A percentile compares a stretch with the other conserved stretches of the same genome.
Evolutionary conservation across 1,140 invertebrate species (phyloP).

Genomic region (Cydia strobilella): DNA sequence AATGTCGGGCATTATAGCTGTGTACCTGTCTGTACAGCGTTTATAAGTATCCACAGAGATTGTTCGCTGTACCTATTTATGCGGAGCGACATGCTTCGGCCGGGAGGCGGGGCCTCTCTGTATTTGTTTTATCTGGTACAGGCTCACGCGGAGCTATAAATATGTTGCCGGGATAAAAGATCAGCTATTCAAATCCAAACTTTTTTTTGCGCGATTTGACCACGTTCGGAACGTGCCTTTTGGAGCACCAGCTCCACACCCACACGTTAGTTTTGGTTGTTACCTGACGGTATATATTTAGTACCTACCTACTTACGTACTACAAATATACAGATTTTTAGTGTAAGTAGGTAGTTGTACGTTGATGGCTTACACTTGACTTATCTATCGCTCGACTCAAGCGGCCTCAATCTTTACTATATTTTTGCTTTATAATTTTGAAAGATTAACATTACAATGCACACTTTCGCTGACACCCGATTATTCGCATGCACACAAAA

Average conservation of each 20-base stretch:
- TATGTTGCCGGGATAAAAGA: conserved; percentile 5
- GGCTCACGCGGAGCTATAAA: conserved; percentile 5
- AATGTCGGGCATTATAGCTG: conserved; percentile 47
- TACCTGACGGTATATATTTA: too few relatives aligned
- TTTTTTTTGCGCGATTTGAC: not conserved
- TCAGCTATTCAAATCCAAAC: not conserved
- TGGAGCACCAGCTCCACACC: not conserved
- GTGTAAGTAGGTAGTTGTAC: too few relatives aligned
- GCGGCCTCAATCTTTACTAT: too few relatives aligned
- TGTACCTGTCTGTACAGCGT: conserved; percentile 51
- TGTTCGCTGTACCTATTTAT: conserved; percentile 63
- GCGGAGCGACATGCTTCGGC: conserved; percentile 49
- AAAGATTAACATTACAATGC: too few relatives aligned
- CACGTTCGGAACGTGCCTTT: conserved; percentile 2
- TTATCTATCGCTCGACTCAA: too few relatives aligned
- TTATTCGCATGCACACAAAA: too few relatives aligned
- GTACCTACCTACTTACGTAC: too few relatives aligned
- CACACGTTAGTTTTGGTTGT: too few relatives aligned
- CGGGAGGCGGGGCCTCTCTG: conserved; percentile 48
- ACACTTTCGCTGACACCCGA: too few relatives aligned
- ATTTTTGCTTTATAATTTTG: too few relatives aligned
- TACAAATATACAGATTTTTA: too few relatives aligned
- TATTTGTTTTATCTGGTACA: conserved; percentile 46
- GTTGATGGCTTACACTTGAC: too few relatives aligned
- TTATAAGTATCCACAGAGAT: conserved; percentile 64